A percentile compares a stretch with the other conserved stretches of the same genome.
These are phyloP conservation scores for Mimachlamys varia DNA, from an alignment of 2,888 invertebrate genomes.

Conservation along the genomic window DNA sequence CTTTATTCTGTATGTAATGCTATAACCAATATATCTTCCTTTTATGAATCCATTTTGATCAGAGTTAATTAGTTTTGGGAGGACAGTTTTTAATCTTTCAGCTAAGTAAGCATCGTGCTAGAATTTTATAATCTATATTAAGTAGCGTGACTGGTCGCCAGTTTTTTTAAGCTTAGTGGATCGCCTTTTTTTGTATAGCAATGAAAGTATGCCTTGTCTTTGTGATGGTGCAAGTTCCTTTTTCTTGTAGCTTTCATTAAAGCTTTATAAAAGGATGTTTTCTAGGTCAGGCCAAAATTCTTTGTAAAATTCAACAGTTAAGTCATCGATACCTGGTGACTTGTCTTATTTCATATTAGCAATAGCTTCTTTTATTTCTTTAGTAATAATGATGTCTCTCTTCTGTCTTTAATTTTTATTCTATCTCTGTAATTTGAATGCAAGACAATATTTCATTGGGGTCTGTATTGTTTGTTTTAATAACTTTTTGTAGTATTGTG, in stretches of 20 bases:
- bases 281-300: not conserved
- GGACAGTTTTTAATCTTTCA: slow-evolving; percentile 8
- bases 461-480: too few species aligned
- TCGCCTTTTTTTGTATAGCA: slow-evolving; percentile 43
- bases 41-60: slow-evolving; percentile 40
- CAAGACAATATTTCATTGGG: too few species aligned
- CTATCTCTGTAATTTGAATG: too few species aligned
- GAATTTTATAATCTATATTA: too few species aligned
- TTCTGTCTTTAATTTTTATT: too few species aligned
- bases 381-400: too few species aligned
- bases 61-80: slow-evolving; percentile 22
- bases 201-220: not conserved
- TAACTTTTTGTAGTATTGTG: not conserved
- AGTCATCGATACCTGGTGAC: slow-evolving; percentile 36
- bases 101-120: slow-evolving; percentile 41
- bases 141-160: slow-evolving; percentile 43
- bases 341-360: slow-evolving; percentile 25
- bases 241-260: not conserved
- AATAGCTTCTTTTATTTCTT: too few species aligned
- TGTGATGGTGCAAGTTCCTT: not conserved
- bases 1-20: not conserved
- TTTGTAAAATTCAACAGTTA: slow-evolving; percentile 29
- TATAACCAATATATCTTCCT: not conserved
- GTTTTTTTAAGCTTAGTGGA: slow-evolving; percentile 5
- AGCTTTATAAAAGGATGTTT: not conserved